phyloP scores from a whole-genome alignment of 2,113 vertebrate species.

The Ceratotherium simum region DNA sequence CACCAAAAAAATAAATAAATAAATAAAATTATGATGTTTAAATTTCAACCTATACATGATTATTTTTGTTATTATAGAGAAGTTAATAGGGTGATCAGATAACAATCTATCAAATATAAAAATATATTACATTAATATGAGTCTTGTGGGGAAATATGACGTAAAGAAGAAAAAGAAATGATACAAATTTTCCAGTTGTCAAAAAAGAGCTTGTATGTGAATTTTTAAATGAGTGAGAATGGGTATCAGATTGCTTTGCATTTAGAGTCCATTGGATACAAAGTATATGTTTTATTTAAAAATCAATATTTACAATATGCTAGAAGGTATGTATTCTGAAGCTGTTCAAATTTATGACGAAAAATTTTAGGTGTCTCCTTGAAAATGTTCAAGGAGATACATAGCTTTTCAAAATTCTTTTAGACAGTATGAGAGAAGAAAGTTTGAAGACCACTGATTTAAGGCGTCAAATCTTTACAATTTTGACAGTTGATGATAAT shows the following conservation, averaged over 20 bases:
- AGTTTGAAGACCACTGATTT: neutral
- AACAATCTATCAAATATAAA: constrained; percentile 38
- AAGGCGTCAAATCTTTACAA: neutral
- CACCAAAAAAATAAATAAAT: too few relatives aligned
- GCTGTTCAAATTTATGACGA: neutral
- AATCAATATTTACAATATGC: neutral
- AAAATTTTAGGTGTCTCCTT: neutral
- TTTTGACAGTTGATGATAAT: neutral
- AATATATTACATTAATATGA: neutral
- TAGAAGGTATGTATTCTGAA: constrained; percentile 9
- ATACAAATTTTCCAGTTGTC: neutral
- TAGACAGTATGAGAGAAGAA: constrained; percentile 30
- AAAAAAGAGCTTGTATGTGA: neutral
- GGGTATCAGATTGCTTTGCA: neutral
- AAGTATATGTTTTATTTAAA: neutral
- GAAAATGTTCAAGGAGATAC: neutral
- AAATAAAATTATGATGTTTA: neutral
- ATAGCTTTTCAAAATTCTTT: constrained; percentile 29
- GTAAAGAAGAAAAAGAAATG: neutral
- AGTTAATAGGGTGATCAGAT: neutral
- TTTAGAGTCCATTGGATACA: neutral
- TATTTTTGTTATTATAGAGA: neutral
- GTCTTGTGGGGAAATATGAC: neutral
- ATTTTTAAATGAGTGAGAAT: constrained; percentile 19
- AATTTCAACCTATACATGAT: neutral